A percentile compares a stretch with the other conserved stretches of the same genome.
These are phyloP conservation scores for Tenthredo mesomela DNA, from an alignment of 2,888 invertebrate genomes.

Conservation along the genomic window DNA sequence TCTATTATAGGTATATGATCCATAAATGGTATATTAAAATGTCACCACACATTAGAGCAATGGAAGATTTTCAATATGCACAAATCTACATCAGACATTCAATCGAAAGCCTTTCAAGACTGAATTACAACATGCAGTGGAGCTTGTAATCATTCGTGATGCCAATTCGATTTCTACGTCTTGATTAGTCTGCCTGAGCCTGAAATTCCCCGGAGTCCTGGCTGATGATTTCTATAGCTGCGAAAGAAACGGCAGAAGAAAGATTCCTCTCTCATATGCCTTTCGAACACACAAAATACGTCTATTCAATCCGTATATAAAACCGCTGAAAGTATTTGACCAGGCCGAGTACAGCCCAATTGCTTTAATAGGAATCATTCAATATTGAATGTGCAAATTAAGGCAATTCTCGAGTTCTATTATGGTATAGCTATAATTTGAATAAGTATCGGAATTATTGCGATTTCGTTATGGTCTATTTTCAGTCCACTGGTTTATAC, in stretches of 20 bases:
- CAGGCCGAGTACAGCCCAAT: slow-evolving; percentile 5
- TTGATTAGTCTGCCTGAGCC: not conserved
- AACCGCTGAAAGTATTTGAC: not conserved
- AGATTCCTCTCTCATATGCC: not conserved
- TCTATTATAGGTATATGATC: not conserved
- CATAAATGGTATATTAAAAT: not conserved
- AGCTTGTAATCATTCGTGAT: not conserved
- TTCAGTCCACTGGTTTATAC: not conserved
- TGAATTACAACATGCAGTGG: not conserved
- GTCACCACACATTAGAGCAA: not conserved
- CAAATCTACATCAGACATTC: not conserved
- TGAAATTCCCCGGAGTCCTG: slow-evolving; percentile 11
- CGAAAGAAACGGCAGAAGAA: not conserved
- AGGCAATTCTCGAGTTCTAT: not conserved
- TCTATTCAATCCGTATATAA: not conserved
- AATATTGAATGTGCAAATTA: not conserved
- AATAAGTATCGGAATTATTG: not conserved
- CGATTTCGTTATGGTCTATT: not conserved
- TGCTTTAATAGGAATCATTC: not conserved
- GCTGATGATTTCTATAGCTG: not conserved
- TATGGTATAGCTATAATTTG: not conserved
- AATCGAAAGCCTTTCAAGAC: not conserved
- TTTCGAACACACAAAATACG: not conserved
- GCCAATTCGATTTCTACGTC: not conserved
- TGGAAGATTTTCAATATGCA: not conserved